Percentiles rank a stretch among this genome's conserved stretches.
Conservation (phyloP, 1,140 invertebrate genomes). For the Hypsibius dujardini region DNA sequence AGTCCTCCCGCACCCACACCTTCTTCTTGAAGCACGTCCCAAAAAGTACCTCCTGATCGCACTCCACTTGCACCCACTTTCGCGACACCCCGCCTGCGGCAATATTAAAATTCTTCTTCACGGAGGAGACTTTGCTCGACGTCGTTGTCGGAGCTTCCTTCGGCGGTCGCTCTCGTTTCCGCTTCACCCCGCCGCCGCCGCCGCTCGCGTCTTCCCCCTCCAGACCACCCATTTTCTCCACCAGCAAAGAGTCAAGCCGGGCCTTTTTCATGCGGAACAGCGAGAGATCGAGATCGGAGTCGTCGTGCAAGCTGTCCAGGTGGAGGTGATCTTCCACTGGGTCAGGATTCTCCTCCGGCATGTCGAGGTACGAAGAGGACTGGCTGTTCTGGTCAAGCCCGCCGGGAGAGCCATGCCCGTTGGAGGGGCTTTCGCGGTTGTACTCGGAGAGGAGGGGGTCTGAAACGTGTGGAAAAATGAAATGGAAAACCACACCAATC, state of each 20-base stretch:
- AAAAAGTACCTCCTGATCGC: constrained; percentile 3
- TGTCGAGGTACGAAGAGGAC: not conserved
- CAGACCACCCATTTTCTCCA: too few species aligned
- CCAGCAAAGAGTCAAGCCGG: too few species aligned
- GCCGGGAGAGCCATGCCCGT: not conserved
- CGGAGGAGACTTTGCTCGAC: too few species aligned
- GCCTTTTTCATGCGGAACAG: too few species aligned
- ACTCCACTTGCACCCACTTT: not conserved
- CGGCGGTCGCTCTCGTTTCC: too few species aligned
- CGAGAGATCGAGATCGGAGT: not conserved
- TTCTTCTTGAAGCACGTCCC: constrained; percentile 10
- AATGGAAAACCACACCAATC: too few species aligned
- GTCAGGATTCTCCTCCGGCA: too few species aligned
- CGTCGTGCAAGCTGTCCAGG: not conserved
- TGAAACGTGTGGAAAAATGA: not conserved
- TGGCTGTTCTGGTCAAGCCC: not conserved
- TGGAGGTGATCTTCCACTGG: not conserved
- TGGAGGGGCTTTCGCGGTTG: not conserved
- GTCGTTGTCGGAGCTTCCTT: too few species aligned
- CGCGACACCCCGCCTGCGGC: too few species aligned
- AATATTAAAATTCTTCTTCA: too few species aligned
- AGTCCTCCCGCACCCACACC: constrained; percentile 3
- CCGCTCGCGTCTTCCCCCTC: too few species aligned
- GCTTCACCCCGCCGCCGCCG: too few species aligned
- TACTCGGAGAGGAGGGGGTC: not conserved